Evolutionary conservation across 2,888 invertebrate genomes (phyloP), one percentile per base, ranked within the genome.

Genomic region (Nemurella pictetii): DNA sequence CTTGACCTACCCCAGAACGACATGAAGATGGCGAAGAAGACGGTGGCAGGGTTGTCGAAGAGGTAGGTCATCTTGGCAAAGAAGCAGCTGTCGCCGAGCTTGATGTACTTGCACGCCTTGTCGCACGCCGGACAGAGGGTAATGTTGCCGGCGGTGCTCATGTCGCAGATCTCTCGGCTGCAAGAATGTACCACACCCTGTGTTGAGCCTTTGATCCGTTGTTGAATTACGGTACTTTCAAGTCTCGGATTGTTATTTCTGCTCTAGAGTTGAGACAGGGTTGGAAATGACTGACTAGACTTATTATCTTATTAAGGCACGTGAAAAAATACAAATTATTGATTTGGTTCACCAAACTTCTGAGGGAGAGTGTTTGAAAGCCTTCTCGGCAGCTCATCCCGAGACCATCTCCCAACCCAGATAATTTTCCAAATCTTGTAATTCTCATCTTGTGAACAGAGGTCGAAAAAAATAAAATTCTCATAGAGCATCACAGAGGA

Each of bases 21-120:
- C 98, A 99, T 98, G 89, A 98, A 96, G 87, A 97, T 96, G 0
- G 98, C 97, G 89, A 98, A 98, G 91, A 97, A 96, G 30, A 99
- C 97, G 0, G 98, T 98, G 15, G 96, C 96, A 0, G 96, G 95
- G 91, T 99, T 99, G 91, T 99, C 98, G 90, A 98, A 98, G 15
- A 99, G 92, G 89, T 98, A 97, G 0, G 97, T 96, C 77, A 97
- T 92, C 89, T 96, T 94, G n/a, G 99, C 96, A 90, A 98, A 98
- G 35, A 96, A 92, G 88, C 99, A 99, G 15, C 97, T 97, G 84
- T 96, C 96, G 0, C 94, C 92, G 0, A 99, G 92, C 72, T 91
- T 92, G 91, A 97, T 96, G 90, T 97, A 98, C 87, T 94, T 93
- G 89, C 99, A 99, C 0, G 95, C 95, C 88, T 94, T 95, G 90